Conservation (phyloP, 2,113 vertebrate species). For the Melierax canorus region DNA sequence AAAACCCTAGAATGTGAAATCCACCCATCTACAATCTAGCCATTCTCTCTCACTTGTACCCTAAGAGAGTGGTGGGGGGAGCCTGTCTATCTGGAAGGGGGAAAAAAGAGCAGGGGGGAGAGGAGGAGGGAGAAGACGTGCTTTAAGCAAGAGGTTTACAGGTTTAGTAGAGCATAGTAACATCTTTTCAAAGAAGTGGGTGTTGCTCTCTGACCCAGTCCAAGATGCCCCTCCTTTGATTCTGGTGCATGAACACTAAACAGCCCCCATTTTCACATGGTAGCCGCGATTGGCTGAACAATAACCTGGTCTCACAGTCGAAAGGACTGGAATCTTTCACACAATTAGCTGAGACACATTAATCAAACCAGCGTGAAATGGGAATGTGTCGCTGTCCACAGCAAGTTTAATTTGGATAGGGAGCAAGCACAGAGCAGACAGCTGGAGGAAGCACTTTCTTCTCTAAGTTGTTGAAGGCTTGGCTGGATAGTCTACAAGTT, state of each 20-base stretch:
- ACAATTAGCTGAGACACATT: slow-evolving; percentile 81
- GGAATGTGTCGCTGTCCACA: slow-evolving; percentile 57
- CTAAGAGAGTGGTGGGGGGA: neutral
- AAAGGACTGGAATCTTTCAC: slow-evolving; percentile 74
- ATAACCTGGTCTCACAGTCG: slow-evolving; percentile 72
- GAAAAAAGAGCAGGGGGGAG: slow-evolving; percentile 39
- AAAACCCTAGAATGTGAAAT: slow-evolving; percentile 76
- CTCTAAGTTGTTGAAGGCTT: neutral
- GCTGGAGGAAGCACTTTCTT: slow-evolving; percentile 36
- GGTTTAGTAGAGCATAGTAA: slow-evolving; percentile 81
- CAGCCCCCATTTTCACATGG: slow-evolving; percentile 75
- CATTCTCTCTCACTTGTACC: slow-evolving; percentile 50
- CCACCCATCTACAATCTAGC: slow-evolving; percentile 62
- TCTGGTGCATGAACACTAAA: slow-evolving; percentile 65
- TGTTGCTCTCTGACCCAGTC: slow-evolving; percentile 75
- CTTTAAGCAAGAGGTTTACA: slow-evolving; percentile 73
- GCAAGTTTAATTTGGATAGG: slow-evolving; percentile 36
- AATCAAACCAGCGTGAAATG: slow-evolving; percentile 73
- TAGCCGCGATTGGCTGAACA: slow-evolving; percentile 72
- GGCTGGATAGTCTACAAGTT: neutral
- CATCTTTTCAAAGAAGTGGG: slow-evolving; percentile 80
- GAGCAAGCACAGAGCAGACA: slow-evolving; percentile 36
- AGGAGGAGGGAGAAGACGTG: slow-evolving; percentile 55
- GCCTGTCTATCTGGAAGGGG: neutral
- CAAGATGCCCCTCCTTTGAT: slow-evolving; percentile 73